Evolutionary conservation across 2,797 vertebrate species (phyloP).

Genomic region (Cryptoprocta ferox): DNA sequence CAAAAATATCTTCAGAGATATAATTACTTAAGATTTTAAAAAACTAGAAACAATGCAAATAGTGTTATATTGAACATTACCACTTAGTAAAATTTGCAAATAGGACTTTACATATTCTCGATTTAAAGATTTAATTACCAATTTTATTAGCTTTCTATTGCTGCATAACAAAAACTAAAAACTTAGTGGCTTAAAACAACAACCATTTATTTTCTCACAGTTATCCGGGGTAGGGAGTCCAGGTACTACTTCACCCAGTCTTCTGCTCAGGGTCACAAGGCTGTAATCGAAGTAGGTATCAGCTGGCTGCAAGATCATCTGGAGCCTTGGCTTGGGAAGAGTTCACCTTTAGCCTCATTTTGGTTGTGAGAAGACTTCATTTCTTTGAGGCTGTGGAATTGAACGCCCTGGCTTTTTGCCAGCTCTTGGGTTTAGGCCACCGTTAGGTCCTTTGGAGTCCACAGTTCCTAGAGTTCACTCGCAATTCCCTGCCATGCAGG

Average conservation of each 20-base stretch:
- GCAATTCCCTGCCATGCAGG: background rate
- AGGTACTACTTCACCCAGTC: background rate
- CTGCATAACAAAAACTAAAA: background rate
- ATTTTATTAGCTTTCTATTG: background rate
- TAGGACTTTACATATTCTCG: background rate
- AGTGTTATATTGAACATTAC: background rate
- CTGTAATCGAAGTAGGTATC: background rate
- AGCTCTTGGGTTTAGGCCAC: background rate
- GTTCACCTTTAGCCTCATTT: background rate
- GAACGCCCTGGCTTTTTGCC: background rate
- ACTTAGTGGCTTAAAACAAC: background rate
- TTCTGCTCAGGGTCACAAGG: background rate
- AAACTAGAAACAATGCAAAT: background rate
- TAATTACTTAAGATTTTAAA: slow-evolving; percentile 14
- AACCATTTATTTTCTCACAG: background rate
- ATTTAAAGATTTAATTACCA: background rate
- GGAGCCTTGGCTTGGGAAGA: background rate
- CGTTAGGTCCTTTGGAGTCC: background rate
- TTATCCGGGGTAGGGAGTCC: background rate
- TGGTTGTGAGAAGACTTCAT: background rate
- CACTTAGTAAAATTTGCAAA: slow-evolving; percentile 28
- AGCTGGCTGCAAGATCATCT: background rate
- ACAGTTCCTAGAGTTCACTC: background rate
- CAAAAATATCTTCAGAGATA: background rate
- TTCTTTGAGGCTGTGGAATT: background rate